These are phyloP conservation scores for Ictalurus punctatus DNA, from an alignment of 2,113 vertebrate genomes.

Conservation along the genomic window DNA sequence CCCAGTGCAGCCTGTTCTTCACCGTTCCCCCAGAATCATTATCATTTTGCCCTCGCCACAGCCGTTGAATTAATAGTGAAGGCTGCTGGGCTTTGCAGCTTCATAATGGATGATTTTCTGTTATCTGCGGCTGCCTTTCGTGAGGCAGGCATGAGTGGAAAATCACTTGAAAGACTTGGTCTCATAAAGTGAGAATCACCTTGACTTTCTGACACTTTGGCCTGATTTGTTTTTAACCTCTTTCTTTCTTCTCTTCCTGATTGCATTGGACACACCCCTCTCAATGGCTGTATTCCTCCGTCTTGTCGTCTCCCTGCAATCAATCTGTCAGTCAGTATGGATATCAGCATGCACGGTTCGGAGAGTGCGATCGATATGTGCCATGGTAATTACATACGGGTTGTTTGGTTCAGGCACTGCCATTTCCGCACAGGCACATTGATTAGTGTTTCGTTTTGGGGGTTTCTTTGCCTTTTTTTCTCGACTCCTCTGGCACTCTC, in stretches of 20 bases:
- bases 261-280: conserved; percentile 31
- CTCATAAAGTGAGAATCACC: conserved; percentile 61
- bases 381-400: conserved; percentile 22
- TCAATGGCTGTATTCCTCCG: conserved; percentile 49
- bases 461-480: background rate
- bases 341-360: conserved; percentile 26
- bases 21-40: conserved; percentile 57
- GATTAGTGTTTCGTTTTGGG: background rate
- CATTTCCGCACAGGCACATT: conserved; percentile 9
- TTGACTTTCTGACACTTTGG: conserved; percentile 52
- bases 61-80: conserved; percentile 63
- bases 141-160: conserved; percentile 59
- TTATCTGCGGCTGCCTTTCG: conserved; percentile 56
- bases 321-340: conserved; percentile 56
- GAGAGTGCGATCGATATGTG: conserved; percentile 53
- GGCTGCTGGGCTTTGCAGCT: conserved; percentile 53
- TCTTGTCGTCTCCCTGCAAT: conserved; percentile 32
- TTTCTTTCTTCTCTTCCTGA: background rate
- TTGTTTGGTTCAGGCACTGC: conserved; percentile 22
- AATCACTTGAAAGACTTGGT: conserved; percentile 59
- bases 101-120: conserved; percentile 65
- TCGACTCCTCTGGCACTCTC: background rate
- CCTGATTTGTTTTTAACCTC: background rate
- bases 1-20: conserved; percentile 53
- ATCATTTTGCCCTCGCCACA: conserved; percentile 60